A percentile compares a stretch with the other conserved stretches of the same genome.
phyloP scores from a whole-genome alignment of 2,113 vertebrate genomes.

The Anarhynchus alexandrinus region DNA sequence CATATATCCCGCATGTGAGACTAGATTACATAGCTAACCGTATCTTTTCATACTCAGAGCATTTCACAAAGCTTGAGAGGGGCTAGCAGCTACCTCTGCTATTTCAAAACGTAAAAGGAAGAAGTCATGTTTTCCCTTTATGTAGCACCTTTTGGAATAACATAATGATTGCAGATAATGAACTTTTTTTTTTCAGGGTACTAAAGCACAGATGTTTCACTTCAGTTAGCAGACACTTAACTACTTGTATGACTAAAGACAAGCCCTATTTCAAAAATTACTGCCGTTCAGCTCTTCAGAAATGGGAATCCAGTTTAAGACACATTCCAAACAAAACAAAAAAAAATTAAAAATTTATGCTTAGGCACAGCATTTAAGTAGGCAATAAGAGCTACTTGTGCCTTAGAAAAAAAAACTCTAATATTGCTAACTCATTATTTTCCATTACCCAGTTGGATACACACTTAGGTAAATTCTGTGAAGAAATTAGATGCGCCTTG shows the following conservation, averaged over 20 bases:
- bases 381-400: neutral
- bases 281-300: neutral
- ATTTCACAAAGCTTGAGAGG: neutral
- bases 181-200: neutral
- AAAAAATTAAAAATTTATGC: neutral
- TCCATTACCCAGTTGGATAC: conserved; percentile 24
- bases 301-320: neutral
- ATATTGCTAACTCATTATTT: neutral
- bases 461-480: neutral
- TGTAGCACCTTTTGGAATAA: neutral
- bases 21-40: neutral
- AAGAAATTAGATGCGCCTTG: conserved; percentile 14
- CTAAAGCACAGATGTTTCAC: neutral
- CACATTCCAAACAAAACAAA: neutral
- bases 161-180: neutral
- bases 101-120: fast-evolving
- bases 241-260: neutral
- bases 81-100: neutral
- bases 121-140: neutral
- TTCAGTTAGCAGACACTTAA: neutral
- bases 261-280: neutral
- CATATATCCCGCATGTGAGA: neutral
- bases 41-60: neutral
- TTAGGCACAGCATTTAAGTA: neutral
- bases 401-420: neutral